Base-by-base conservation (phyloP, 2,888 invertebrate genomes). In the Lepidocyrtinus sp. region DNA sequence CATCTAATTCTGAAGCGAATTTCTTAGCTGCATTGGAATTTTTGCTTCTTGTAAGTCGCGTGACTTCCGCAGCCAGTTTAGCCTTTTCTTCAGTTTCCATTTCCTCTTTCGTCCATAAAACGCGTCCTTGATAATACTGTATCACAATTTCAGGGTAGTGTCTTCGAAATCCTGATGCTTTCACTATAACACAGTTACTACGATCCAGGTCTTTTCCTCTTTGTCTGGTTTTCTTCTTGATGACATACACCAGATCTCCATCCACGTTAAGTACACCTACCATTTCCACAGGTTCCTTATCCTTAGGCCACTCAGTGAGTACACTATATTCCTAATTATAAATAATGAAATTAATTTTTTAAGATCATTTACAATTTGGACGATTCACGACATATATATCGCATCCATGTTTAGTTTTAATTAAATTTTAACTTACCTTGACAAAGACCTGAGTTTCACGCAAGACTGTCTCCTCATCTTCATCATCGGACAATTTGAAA, bases 131-230 rank as follows among this genome's bases (percentile, higher is more conserved):
- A 36, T 84, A 84, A 68, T 65, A 84, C 9, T 36, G 2, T 1
- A 84, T 84, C 2, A 84, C 46, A 1, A 84, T 15, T 5, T 82
- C 61, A 0, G 84, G 84, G 65, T 50, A 84, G 1, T 7, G 5
- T 5, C 17, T 0, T 0, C 81, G 72, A 59, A 84, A 84, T 5
- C 21, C 12, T 0, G 12, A 21, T 0, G 67, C 75, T 21, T 67
- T 24, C 9, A 82, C 78, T 0, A 82, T 25, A 5, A 80, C n/a
- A 9, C 63, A 45, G 24, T 77, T 77, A 1, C 61, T 15, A 15
- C 74, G n/a, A 17, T 71, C 62, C 17, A 71, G 61, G 1, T 45
- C 5, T 15, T 2, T 24, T 0, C 65, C 61, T 0, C 27, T 46
- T 12, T 12, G 55, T 36, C 74, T 26, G 1, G 25, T 27, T n/a